Conservation (phyloP, 1,140 invertebrate species). For the Scaptodrosophila lebanonensis region DNA sequence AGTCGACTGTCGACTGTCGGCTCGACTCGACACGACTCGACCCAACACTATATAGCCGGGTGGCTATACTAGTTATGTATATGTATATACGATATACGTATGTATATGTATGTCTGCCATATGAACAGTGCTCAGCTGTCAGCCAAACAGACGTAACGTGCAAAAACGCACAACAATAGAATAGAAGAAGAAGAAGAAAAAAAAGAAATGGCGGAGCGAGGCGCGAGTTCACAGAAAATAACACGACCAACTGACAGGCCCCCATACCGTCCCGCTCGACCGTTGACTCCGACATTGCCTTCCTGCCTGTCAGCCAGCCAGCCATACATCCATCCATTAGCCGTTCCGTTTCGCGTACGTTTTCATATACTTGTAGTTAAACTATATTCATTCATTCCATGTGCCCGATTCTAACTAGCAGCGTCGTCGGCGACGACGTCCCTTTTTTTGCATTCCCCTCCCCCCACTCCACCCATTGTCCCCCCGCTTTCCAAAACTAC, state of each 20-base stretch:
- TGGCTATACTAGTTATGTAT: background rate
- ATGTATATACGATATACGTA: background rate
- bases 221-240: slow-evolving; percentile 3
- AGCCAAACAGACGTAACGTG: slow-evolving; percentile 53
- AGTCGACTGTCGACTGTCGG: slow-evolving; percentile 23
- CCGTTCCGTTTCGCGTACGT: slow-evolving; percentile 49
- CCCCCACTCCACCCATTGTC: too few relatives aligned
- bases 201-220: slow-evolving; percentile 50
- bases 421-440: slow-evolving; percentile 16
- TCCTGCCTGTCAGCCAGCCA: slow-evolving; percentile 41
- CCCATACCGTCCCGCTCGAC: slow-evolving; percentile 11
- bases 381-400: slow-evolving; percentile 50
- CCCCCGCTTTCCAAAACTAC: background rate
- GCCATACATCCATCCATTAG: slow-evolving; percentile 59
- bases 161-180: slow-evolving; percentile 25
- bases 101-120: slow-evolving; percentile 35
- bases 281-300: slow-evolving; percentile 3
- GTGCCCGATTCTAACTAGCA: slow-evolving; percentile 8
- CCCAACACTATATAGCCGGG: background rate
- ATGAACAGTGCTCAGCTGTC: slow-evolving; percentile 60
- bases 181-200: slow-evolving; percentile 33
- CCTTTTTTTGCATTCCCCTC: slow-evolving; percentile 8
- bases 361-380: slow-evolving; percentile 47
- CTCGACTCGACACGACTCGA: background rate
- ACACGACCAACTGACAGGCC: slow-evolving; percentile 33